phyloP scores from a whole-genome alignment of 2,888 invertebrate genomes.

The Sycophila texana region DNA sequence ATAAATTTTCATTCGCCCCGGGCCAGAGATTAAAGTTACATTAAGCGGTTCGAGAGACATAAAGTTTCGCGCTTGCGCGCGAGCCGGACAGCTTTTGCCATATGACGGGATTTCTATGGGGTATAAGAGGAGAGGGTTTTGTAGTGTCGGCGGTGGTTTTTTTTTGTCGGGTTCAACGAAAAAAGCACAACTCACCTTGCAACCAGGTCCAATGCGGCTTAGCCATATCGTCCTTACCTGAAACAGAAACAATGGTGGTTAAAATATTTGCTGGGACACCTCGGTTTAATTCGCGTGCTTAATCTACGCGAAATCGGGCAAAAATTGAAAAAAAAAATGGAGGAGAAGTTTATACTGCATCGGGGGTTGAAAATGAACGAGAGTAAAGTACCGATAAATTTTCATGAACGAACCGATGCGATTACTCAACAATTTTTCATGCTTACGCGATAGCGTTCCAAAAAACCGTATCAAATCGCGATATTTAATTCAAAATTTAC shows the following conservation, averaged over 20 bases:
- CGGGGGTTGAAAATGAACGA: no score
- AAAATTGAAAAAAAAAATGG: slow-evolving; percentile 4
- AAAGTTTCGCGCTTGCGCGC: slow-evolving; percentile 46
- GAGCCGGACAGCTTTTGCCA: slow-evolving; percentile 54
- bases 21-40: slow-evolving; percentile 54
- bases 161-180: slow-evolving; percentile 56
- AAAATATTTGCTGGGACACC: neutral
- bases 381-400: slow-evolving; percentile 11
- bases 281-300: neutral
- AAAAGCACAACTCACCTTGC: slow-evolving; percentile 74
- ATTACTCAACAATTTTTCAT: slow-evolving; percentile 30
- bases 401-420: slow-evolving; percentile 5
- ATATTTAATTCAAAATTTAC: slow-evolving; percentile 53
- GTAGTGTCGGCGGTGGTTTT: slow-evolving; percentile 40
- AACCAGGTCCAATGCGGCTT: slow-evolving; percentile 74
- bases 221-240: slow-evolving; percentile 75
- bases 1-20: slow-evolving; percentile 52
- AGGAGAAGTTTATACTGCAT: no score
- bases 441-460: neutral
- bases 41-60: slow-evolving; percentile 52
- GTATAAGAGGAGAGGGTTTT: slow-evolving; percentile 11
- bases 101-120: slow-evolving; percentile 47
- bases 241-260: slow-evolving; percentile 61
- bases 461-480: slow-evolving; percentile 34
- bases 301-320: neutral